Evolutionary conservation across 2,113 vertebrate genomes (phyloP), one percentile per base, ranked within the genome.

Genomic region (Tupaia chinensis): DNA sequence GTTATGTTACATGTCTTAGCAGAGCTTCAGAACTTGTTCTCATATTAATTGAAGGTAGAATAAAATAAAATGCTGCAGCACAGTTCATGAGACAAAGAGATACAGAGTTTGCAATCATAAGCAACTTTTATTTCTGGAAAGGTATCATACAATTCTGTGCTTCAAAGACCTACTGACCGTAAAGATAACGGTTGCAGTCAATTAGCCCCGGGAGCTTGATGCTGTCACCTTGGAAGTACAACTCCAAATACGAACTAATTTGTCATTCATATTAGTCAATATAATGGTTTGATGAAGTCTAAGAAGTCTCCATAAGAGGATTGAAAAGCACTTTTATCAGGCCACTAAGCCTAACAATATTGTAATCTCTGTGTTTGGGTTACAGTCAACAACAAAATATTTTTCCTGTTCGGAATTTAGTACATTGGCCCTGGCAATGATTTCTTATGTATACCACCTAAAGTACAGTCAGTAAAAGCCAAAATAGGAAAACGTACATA

Each of bases 1-100:
- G 98, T 99, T 92, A 99, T 95, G 99, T 99, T 98, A 98, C 99
- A 87, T 99, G 98, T 91, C 98, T 99, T 97, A 99, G 99, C 89
- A 99, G 99, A 99, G 99, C 96, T 95, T 25, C 60, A 16, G 14
- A 3, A 13, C 7, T 85, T 68, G 8, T 61, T 58, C 1, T 70
- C 61, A 29, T 29, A 74, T 22, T 90, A 79, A 87, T 16, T 54
- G 7, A 87, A 74, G 3, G 70, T 63, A 15, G 17, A 78, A 27
- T 89, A 11, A 58, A n/a, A 60, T 17, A 60, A 60, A n/a, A 68
- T 29, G 12, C 76, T 32, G 4, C 5, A 79, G 9, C 13, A 8
- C 2, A 79, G 25, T 60, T 90, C 92, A 68, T 63, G 44, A 83
- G 72, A 61, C 25, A 95, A 34, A 60, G 17, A 2, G 11, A 4